Evolutionary conservation across 2,113 vertebrate genomes (phyloP), one percentile per base, ranked within the genome.

Genomic region (Anser cygnoides): DNA sequence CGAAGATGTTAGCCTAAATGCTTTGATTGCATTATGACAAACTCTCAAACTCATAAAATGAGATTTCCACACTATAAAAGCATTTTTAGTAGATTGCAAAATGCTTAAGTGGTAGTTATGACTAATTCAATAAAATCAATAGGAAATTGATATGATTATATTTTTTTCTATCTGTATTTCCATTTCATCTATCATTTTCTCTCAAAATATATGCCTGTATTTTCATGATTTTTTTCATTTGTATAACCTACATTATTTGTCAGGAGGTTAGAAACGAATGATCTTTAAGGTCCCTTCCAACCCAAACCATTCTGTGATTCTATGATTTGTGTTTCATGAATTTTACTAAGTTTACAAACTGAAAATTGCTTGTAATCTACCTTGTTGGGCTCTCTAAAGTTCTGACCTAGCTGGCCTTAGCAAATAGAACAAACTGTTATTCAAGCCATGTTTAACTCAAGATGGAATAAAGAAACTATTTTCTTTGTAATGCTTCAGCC

Each of bases 51-150:
- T 98, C 98, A 98, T 97, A 97, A 98, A 98, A 99, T 98, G 97
- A 98, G 98, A 99, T 98, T 98, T 98, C 97, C 98, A 98, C 97
- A 98, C 95, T 98, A 97, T 98, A 98, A 98, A 98, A 97, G 97
- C 93, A 98, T 97, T 98, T 98, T 97, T 97, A 98, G 98, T 97
- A 98, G 97, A 99, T 99, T 99, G 98, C 97, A 97, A 98, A 98
- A 98, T 97, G 98, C 97, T 98, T 98, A 98, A 98, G 97, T 98
- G 97, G 95, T 96, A 87, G 98, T 98, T 97, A 96, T 96, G 95
- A 83, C 98, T 98, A 99, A 99, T 98, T 98, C 98, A 98, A 99
- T 98, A 98, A 95, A 98, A 98, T 98, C 97, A 97, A 98, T 98
- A 98, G 93, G 94, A 98, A 98, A 98, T 91, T 98, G 97, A 98